A percentile compares a stretch with the other conserved stretches of the same genome.
phyloP scores from a whole-genome alignment of 2,888 invertebrate genomes.

The Drosophila longiperda region DNA sequence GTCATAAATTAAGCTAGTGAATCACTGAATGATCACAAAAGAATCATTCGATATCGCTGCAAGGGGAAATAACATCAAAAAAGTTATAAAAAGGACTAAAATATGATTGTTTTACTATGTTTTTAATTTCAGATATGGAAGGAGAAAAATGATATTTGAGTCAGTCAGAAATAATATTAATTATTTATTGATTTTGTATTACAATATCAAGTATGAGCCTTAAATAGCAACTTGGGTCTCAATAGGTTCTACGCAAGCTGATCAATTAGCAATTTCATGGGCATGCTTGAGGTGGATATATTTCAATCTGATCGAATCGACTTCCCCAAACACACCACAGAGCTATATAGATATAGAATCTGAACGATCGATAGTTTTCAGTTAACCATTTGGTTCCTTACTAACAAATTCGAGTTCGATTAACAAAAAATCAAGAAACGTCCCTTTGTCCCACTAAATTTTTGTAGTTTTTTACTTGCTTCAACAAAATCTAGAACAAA shows the following conservation, averaged over 20 bases:
- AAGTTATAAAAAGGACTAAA: not conserved
- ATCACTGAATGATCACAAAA: conserved; percentile 2
- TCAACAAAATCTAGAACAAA: not conserved
- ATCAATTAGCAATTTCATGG: not conserved
- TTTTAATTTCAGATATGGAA: not conserved
- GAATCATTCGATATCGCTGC: not conserved
- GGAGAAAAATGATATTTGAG: not conserved
- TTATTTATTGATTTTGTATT: not conserved
- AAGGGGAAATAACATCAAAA: too few relatives aligned
- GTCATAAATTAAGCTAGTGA: conserved; percentile 35
- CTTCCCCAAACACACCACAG: not conserved
- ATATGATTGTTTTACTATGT: not conserved
- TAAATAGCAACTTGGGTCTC: conserved; percentile 3
- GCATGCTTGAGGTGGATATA: not conserved
- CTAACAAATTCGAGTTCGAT: too few relatives aligned
- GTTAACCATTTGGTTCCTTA: not conserved
- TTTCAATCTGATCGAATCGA: not conserved
- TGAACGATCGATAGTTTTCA: not conserved
- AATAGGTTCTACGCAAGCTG: conserved; percentile 4
- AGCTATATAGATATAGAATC: not conserved
- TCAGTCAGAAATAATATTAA: not conserved
- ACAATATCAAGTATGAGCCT: conserved; percentile 5
- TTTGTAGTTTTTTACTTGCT: not conserved
- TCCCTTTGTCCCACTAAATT: not conserved
- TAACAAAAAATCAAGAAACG: too few relatives aligned